Evolutionary conservation across 2,113 vertebrate genomes (phyloP).

Genomic region (Actenoides hombroni): DNA sequence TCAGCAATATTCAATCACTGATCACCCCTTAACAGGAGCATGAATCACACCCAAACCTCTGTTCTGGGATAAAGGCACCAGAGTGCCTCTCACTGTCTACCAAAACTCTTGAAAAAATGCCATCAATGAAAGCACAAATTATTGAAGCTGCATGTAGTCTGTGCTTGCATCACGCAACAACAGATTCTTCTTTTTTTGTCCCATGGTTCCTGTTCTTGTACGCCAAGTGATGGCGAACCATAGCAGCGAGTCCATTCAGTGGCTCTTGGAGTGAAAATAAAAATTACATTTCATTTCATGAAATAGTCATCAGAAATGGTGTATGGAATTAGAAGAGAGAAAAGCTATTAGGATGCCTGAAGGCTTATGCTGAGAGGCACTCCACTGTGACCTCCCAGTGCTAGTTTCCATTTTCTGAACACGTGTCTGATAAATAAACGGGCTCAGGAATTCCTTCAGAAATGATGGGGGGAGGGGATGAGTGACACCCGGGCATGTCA

Average conservation of each 20-base stretch:
- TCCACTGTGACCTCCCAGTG: not conserved
- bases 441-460: not conserved
- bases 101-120: not conserved
- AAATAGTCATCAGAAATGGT: not conserved
- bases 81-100: not conserved
- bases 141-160: not conserved
- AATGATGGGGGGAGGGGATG: not conserved
- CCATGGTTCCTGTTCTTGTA: not conserved
- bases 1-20: not conserved
- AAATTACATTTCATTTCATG: not conserved
- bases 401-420: not conserved
- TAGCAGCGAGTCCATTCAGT: not conserved
- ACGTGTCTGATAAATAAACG: fast-evolving
- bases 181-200: not conserved
- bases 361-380: not conserved
- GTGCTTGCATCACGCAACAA: not conserved
- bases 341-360: not conserved
- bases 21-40: not conserved
- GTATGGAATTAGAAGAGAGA: not conserved
- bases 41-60: not conserved
- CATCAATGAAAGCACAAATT: not conserved
- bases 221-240: not conserved
- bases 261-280: not conserved
- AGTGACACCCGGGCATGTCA: not conserved
- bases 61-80: not conserved